A percentile compares a stretch with the other conserved stretches of the same genome.
Evolutionary conservation across 1,140 invertebrate genomes (phyloP).

Genomic region (Listronotus oregonensis): DNA sequence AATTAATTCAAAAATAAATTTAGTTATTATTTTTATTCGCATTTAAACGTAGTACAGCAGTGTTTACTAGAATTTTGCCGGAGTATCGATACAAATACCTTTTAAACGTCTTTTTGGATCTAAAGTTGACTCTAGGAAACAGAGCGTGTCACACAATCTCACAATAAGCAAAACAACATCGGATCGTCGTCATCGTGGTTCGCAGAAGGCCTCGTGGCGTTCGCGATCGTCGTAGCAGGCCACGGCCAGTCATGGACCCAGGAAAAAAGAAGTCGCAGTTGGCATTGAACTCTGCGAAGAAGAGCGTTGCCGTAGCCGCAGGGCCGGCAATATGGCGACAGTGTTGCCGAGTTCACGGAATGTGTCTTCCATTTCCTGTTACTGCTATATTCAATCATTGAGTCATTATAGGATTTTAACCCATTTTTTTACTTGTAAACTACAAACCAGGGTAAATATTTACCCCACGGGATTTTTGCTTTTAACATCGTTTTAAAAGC

Average conservation of each 20-base stretch:
- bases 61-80: too few relatives aligned
- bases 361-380: too few relatives aligned
- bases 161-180: slow-evolving; percentile 9
- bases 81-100: too few relatives aligned
- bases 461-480: too few relatives aligned
- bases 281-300: slow-evolving; percentile 51
- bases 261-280: slow-evolving; percentile 48
- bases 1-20: too few relatives aligned
- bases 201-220: background rate
- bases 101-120: background rate
- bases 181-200: background rate
- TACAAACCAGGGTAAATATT: too few relatives aligned
- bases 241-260: slow-evolving; percentile 55
- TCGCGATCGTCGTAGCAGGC: slow-evolving; percentile 34
- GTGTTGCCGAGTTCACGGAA: slow-evolving; percentile 8
- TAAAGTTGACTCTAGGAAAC: slow-evolving; percentile 1
- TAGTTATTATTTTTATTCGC: too few relatives aligned
- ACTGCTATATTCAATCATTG: too few relatives aligned
- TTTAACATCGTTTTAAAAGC: too few relatives aligned
- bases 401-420: too few relatives aligned
- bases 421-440: too few relatives aligned
- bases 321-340: slow-evolving; percentile 15
- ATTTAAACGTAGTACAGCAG: too few relatives aligned
- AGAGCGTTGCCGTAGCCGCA: slow-evolving; percentile 28
- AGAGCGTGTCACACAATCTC: slow-evolving; percentile 13